phyloP scores from a whole-genome alignment of 2,888 invertebrate species.

The Nesidiocoris tenuis region DNA sequence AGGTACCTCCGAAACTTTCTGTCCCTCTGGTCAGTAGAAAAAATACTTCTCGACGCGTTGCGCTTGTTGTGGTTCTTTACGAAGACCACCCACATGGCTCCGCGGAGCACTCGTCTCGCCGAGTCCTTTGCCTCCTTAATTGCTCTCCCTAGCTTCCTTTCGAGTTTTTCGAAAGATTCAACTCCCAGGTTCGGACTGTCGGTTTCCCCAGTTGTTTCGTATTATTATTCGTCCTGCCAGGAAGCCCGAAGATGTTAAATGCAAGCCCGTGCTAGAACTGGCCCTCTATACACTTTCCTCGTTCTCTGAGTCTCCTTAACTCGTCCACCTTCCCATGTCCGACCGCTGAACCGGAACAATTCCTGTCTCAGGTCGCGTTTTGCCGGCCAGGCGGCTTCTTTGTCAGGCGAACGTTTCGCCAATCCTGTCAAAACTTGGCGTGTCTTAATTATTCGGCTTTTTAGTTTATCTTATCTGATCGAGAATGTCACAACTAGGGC shows the following conservation, averaged over 20 bases:
- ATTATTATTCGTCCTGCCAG: slow-evolving; percentile 2
- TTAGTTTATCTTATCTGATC: no score
- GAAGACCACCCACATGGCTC: slow-evolving; percentile 39
- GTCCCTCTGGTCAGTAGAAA: not conserved
- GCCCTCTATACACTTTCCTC: not conserved
- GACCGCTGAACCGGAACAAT: slow-evolving; percentile 33
- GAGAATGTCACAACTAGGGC: no score
- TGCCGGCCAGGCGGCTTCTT: not conserved
- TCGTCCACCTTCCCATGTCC: slow-evolving; percentile 36
- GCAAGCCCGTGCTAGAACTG: not conserved
- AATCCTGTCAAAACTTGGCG: not conserved
- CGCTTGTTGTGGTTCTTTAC: slow-evolving; percentile 7
- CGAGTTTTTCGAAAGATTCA: not conserved
- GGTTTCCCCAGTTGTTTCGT: slow-evolving; percentile 7
- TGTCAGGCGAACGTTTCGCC: not conserved
- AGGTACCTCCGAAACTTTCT: no score
- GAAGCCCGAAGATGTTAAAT: not conserved
- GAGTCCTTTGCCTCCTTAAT: slow-evolving; percentile 31
- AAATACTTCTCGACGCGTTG: not conserved
- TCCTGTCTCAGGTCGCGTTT: not conserved
- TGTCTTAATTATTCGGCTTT: no score
- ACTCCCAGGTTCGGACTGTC: not conserved
- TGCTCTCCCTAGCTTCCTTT: slow-evolving; percentile 27
- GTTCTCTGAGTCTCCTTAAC: slow-evolving; percentile 14
- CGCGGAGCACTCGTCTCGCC: not conserved